These are phyloP conservation scores for Didymodactylos carnosus DNA, from an alignment of 2,888 invertebrate species.

Conservation along the genomic window DNA sequence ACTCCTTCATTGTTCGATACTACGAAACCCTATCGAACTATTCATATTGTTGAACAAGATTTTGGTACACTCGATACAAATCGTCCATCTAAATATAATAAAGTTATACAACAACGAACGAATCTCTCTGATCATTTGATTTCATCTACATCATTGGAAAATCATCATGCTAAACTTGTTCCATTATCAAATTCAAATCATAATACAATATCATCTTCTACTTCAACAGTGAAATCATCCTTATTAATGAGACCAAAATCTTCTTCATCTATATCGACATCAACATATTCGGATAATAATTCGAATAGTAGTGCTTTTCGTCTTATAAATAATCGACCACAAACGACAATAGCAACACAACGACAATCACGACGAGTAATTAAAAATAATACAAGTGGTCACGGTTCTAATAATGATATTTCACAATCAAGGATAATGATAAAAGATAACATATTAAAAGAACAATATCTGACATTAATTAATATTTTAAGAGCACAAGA, in stretches of 20 bases:
- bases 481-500: neutral
- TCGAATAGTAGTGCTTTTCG: neutral
- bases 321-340: neutral
- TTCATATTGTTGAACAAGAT: neutral
- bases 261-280: neutral
- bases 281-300: neutral
- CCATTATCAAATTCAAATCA: no score
- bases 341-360: neutral
- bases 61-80: no score
- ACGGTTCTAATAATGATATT: no score
- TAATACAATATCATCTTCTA: no score
- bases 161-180: neutral
- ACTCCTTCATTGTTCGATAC: neutral
- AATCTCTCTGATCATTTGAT: no score
- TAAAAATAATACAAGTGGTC: no score
- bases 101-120: no score
- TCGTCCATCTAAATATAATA: no score
- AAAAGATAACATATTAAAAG: no score
- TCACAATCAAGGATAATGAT: no score
- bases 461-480: neutral
- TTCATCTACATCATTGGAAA: no score
- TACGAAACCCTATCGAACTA: neutral
- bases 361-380: neutral
- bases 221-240: no score
- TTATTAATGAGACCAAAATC: neutral